These are phyloP conservation scores for Helostoma temminkii DNA, from an alignment of 2,797 vertebrate genomes.

Conservation along the genomic window DNA sequence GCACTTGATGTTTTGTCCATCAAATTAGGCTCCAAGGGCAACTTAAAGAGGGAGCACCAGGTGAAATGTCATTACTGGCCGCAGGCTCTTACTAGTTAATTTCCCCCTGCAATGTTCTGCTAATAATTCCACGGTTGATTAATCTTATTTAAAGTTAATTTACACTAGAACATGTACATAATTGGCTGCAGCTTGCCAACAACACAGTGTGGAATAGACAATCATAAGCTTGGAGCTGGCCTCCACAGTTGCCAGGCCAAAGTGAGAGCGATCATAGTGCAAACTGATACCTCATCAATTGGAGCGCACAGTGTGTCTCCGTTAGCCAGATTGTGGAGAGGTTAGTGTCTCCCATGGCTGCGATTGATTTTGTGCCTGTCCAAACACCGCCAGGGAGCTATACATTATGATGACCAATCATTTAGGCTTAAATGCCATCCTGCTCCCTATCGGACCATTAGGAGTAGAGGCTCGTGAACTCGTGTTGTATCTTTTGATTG, in stretches of 20 bases:
- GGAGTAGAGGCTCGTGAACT: conserved; percentile 28
- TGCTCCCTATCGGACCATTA: conserved; percentile 55
- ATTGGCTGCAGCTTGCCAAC: conserved; percentile 8
- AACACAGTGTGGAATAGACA: neutral
- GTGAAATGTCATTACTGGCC: conserved; percentile 21
- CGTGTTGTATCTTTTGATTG: conserved; percentile 32
- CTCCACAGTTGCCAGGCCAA: conserved; percentile 38
- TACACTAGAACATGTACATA: conserved; percentile 3
- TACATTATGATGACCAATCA: conserved; percentile 70
- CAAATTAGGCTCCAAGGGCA: conserved; percentile 25
- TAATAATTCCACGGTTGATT: conserved; percentile 34
- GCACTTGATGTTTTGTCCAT: conserved; percentile 21
- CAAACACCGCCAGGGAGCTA: conserved; percentile 63
- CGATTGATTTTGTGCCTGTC: conserved; percentile 76
- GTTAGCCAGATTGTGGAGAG: conserved; percentile 55
- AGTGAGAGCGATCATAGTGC: conserved; percentile 20
- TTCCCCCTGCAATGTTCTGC: conserved; percentile 31
- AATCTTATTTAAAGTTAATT: conserved; percentile 43
- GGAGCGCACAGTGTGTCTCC: conserved; percentile 30
- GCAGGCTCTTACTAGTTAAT: conserved; percentile 7
- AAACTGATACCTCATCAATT: conserved; percentile 60
- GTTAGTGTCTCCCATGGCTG: conserved; percentile 68
- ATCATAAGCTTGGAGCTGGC: neutral
- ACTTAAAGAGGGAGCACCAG: conserved; percentile 17
- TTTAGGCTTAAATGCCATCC: conserved; percentile 51